Conservation (phyloP, 2,113 vertebrate genomes). For the Centrocercus urophasianus region DNA sequence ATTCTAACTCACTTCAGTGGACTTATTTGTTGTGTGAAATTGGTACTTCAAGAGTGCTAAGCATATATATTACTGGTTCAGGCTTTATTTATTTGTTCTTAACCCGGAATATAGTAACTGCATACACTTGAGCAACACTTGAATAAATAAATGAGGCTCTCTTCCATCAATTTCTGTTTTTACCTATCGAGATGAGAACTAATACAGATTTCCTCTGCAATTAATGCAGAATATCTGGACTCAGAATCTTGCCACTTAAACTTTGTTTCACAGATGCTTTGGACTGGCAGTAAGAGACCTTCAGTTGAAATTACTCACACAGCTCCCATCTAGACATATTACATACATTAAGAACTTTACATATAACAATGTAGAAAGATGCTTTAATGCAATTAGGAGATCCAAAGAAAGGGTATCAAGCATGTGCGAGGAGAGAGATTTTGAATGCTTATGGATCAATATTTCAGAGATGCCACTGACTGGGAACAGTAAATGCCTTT, state of each 20-base stretch:
- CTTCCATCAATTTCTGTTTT: background rate
- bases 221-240: background rate
- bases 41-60: background rate
- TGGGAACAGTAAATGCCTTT: conserved; percentile 31
- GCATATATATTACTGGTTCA: background rate
- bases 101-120: background rate
- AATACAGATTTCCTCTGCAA: background rate
- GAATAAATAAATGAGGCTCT: background rate
- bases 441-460: conserved; percentile 15
- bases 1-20: background rate
- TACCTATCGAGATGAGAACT: background rate
- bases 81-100: background rate
- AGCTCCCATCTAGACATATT: background rate
- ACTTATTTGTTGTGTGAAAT: background rate
- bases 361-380: background rate
- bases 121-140: background rate
- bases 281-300: background rate
- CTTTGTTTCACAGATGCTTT: background rate
- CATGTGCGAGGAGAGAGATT: background rate
- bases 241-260: background rate
- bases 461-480: background rate
- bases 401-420: background rate
- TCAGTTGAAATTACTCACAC: background rate
- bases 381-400: background rate
- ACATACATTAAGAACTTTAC: background rate